These are phyloP conservation scores for Euwallacea similis DNA, from an alignment of 1,140 invertebrate genomes.

Conservation along the genomic window DNA sequence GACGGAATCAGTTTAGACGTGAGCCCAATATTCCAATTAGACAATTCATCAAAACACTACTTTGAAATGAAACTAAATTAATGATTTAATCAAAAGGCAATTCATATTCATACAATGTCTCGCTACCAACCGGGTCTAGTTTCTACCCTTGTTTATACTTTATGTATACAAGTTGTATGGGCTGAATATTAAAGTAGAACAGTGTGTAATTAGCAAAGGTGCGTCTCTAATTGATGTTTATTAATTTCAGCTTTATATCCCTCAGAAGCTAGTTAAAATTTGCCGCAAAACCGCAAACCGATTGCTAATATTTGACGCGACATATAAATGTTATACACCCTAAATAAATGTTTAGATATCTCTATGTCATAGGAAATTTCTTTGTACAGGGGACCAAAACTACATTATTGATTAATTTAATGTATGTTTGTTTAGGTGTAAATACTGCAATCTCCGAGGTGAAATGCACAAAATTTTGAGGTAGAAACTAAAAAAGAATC, in stretches of 20 bases:
- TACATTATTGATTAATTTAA: too few species aligned
- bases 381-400: too few species aligned
- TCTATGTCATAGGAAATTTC: too few species aligned
- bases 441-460: too few species aligned
- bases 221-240: slow-evolving; percentile 14
- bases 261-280: neutral
- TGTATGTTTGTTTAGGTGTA: too few species aligned
- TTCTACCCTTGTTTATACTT: slow-evolving; percentile 26
- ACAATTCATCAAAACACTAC: neutral
- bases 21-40: too few species aligned
- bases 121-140: slow-evolving; percentile 14
- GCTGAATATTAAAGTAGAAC: slow-evolving; percentile 21
- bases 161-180: slow-evolving; percentile 20
- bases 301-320: too few species aligned
- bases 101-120: slow-evolving; percentile 16
- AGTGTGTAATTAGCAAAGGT: slow-evolving; percentile 20
- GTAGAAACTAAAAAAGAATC: neutral
- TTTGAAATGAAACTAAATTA: slow-evolving; percentile 13
- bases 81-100: slow-evolving; percentile 22
- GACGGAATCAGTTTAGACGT: too few species aligned
- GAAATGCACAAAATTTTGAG: too few species aligned
- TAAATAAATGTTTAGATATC: too few species aligned
- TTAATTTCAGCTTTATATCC: slow-evolving; percentile 6
- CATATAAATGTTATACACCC: too few species aligned
- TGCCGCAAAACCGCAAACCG: neutral